Conservation (phyloP, 2,888 invertebrate genomes). For the Synergus laeviventris region DNA sequence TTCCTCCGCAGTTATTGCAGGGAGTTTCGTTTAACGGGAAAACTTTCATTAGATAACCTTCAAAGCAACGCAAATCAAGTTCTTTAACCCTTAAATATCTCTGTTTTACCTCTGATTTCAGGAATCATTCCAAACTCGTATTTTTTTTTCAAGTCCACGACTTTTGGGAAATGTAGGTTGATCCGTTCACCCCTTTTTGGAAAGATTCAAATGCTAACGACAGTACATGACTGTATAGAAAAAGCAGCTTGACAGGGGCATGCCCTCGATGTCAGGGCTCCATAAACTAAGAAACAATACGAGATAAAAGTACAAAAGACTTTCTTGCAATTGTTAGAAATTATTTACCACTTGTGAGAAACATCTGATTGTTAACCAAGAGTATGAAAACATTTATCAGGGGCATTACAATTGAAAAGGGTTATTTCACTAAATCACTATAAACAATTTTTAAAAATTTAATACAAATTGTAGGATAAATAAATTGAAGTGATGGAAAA, state of each 20-base stretch:
- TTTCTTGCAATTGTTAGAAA: too few relatives aligned
- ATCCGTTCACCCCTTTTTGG: not conserved
- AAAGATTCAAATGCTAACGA: not conserved
- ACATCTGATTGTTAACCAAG: not conserved
- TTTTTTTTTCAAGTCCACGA: not conserved
- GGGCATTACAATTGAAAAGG: not conserved
- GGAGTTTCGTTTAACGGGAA: slow-evolving; percentile 60
- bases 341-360: not conserved
- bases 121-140: not conserved
- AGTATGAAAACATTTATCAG: too few relatives aligned
- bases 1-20: slow-evolving; percentile 53
- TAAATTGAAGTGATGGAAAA: not conserved
- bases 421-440: not conserved
- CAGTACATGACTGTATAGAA: not conserved
- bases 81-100: not conserved
- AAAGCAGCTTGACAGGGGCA: not conserved
- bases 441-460: too few relatives aligned
- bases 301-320: not conserved
- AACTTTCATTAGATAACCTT: slow-evolving; percentile 56
- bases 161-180: not conserved
- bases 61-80: slow-evolving; percentile 21
- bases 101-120: not conserved
- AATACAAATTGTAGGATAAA: not conserved
- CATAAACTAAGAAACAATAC: too few relatives aligned
- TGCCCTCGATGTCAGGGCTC: not conserved